These are phyloP conservation scores for Raja brachyura DNA, from an alignment of 2,113 vertebrate genomes.

Conservation along the genomic window DNA sequence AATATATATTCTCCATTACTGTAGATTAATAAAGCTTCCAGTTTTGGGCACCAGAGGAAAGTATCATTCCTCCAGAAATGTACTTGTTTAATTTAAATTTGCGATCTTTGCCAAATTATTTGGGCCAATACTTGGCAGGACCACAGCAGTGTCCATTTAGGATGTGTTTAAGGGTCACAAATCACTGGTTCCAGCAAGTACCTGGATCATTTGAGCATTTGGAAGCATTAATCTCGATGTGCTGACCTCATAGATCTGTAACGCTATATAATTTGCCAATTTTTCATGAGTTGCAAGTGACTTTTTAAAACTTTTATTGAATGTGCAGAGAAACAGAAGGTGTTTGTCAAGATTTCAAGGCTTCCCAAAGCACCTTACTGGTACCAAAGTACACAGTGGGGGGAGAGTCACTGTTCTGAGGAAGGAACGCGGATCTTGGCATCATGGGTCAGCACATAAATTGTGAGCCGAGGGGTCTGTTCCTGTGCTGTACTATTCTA, in stretches of 20 bases:
- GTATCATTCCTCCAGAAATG: not conserved
- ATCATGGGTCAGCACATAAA: too few relatives aligned
- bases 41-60: too few relatives aligned
- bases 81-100: not conserved
- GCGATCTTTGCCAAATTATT: not conserved
- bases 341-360: too few relatives aligned
- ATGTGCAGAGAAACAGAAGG: not conserved
- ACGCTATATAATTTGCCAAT: not conserved
- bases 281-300: not conserved
- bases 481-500: too few relatives aligned
- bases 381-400: too few relatives aligned
- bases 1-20: not conserved
- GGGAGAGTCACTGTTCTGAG: not conserved
- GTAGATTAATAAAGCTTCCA: not conserved
- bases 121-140: not conserved
- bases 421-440: not conserved
- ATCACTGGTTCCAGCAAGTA: constrained; percentile 3
- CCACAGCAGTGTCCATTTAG: not conserved
- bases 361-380: too few relatives aligned
- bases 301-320: not conserved
- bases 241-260: not conserved
- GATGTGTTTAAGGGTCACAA: not conserved
- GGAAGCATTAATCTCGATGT: constrained; percentile 10
- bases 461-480: too few relatives aligned
- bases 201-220: not conserved